Evolutionary conservation across 1,140 invertebrate genomes (phyloP).

Genomic region (Archivesica marissinica): DNA sequence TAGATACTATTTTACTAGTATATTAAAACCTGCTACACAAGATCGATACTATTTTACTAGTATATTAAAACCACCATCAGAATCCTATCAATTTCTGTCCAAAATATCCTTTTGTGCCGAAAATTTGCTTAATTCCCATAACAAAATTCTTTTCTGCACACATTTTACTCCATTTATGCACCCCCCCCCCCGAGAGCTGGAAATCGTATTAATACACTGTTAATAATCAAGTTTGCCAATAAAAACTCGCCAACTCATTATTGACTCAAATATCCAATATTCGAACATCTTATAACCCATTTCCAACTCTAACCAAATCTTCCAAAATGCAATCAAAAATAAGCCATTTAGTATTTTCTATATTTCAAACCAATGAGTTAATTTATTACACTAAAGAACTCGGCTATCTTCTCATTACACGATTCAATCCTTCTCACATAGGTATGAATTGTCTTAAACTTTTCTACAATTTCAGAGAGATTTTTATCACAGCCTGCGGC

Average conservation of each 20-base stretch:
- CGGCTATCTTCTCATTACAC: no score
- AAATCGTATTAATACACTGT: background rate
- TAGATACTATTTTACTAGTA: no score
- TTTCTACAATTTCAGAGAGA: conserved; percentile 15
- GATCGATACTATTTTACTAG: no score
- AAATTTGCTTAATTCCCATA: background rate
- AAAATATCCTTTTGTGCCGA: background rate
- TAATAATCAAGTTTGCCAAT: conserved; percentile 13
- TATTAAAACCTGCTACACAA: no score
- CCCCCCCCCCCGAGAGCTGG: background rate
- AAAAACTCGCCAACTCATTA: conserved; percentile 11
- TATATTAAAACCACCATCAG: background rate
- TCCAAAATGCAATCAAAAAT: background rate
- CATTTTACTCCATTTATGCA: background rate
- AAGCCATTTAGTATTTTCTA: background rate
- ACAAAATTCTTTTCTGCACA: background rate
- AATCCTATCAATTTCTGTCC: background rate
- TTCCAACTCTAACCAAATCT: conserved; percentile 24
- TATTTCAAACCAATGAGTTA: background rate
- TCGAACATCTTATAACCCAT: background rate
- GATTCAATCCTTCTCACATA: background rate
- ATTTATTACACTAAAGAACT: no score
- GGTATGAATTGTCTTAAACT: background rate
- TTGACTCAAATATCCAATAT: conserved; percentile 6
- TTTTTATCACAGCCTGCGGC: background rate